Conservation (phyloP, 2,888 invertebrate genomes). For the Cataglyphis rosenhaueri region DNA sequence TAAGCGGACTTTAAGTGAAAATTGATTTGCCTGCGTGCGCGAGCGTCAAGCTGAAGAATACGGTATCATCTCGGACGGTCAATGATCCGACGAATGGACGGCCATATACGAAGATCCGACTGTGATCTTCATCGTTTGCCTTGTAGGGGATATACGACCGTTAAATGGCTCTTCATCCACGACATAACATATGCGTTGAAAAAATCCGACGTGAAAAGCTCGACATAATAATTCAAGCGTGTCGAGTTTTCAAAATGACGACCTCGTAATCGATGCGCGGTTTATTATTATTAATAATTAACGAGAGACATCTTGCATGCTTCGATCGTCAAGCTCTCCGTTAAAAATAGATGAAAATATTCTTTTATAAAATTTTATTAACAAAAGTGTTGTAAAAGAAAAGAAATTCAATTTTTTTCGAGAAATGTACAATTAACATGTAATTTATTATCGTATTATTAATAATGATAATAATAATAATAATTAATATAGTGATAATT, state of each 20-base stretch:
- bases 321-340: background rate
- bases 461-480: too few species aligned
- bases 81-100: conserved; percentile 77
- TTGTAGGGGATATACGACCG: conserved; percentile 79
- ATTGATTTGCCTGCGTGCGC: conserved; percentile 79
- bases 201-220: conserved; percentile 1
- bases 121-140: conserved; percentile 76
- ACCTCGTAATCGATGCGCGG: background rate
- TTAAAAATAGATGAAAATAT: background rate
- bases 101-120: conserved; percentile 74
- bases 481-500: too few species aligned
- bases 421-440: background rate
- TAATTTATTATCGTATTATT: background rate
- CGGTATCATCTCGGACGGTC: conserved; percentile 77
- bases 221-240: background rate
- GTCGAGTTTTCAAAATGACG: background rate
- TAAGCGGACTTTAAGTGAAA: conserved; percentile 68
- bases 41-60: conserved; percentile 73
- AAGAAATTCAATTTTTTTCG: background rate
- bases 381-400: background rate
- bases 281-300: conserved; percentile 20
- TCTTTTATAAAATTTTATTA: background rate
- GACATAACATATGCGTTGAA: conserved; percentile 4
- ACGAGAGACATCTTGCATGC: background rate
- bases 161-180: conserved; percentile 72